These are phyloP conservation scores for Reinhardtius hippoglossoides DNA, from an alignment of 2,113 vertebrate species.

Conservation along the genomic window DNA sequence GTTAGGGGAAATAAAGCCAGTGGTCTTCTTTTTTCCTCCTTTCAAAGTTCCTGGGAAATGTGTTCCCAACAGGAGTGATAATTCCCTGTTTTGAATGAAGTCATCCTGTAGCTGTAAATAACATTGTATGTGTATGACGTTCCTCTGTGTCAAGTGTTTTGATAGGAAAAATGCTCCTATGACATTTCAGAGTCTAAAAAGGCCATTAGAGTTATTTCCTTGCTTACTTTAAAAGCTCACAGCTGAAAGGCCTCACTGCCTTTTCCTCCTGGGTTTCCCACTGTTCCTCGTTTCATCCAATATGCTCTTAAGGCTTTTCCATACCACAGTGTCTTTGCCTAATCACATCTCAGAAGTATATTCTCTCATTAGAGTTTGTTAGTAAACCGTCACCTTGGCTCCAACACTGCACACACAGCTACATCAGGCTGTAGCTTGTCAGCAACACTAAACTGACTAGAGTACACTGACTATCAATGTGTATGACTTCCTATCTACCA, in stretches of 20 bases:
- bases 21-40: conserved; percentile 26
- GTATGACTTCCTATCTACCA: conserved; percentile 10
- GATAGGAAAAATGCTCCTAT: conserved; percentile 61
- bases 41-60: conserved; percentile 49
- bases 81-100: conserved; percentile 56
- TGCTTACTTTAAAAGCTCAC: conserved; percentile 44
- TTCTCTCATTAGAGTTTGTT: conserved; percentile 63
- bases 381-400: conserved; percentile 66
- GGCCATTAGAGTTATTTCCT: conserved; percentile 50
- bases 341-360: conserved; percentile 64
- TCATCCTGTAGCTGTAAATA: conserved; percentile 64
- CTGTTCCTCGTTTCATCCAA: conserved; percentile 47
- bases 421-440: conserved; percentile 50
- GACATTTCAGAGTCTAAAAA: conserved; percentile 66
- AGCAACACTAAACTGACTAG: conserved; percentile 54
- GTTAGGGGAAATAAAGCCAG: conserved; percentile 55
- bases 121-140: conserved; percentile 42
- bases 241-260: conserved; percentile 58
- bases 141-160: conserved; percentile 61
- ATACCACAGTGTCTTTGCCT: conserved; percentile 64
- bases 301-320: conserved; percentile 69
- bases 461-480: conserved; percentile 40
- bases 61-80: conserved; percentile 55
- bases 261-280: conserved; percentile 50
- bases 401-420: conserved; percentile 32